phyloP scores from a whole-genome alignment of 2,888 invertebrate genomes.

The Agrochola litura region DNA sequence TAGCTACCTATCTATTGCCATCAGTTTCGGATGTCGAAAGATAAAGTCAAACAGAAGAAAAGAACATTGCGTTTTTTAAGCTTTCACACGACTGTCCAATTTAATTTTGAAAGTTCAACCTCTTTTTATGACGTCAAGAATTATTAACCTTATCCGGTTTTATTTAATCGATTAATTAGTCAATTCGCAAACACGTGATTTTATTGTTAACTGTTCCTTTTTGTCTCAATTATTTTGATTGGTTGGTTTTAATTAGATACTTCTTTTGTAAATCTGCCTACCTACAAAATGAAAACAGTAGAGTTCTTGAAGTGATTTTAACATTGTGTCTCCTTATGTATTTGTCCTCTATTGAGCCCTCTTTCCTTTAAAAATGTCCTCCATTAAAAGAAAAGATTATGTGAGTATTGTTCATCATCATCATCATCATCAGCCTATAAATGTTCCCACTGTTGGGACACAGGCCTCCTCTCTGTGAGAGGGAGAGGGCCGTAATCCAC shows the following conservation, averaged over 20 bases:
- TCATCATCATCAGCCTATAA: too few relatives aligned
- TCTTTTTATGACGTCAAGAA: conserved; percentile 19
- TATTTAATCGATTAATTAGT: conserved; percentile 28
- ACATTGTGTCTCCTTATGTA: too few relatives aligned
- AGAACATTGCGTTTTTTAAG: neutral
- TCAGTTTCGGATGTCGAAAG: neutral
- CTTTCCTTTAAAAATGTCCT: neutral
- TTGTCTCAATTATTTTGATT: conserved; percentile 56
- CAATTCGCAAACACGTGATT: conserved; percentile 3
- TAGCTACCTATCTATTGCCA: neutral
- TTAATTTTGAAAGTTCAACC: neutral
- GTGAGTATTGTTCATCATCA: too few relatives aligned
- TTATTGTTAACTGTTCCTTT: conserved; percentile 16
- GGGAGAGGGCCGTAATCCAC: too few relatives aligned
- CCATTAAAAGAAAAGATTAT: neutral
- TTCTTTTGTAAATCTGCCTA: neutral
- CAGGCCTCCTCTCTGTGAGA: too few relatives aligned
- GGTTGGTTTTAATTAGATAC: conserved; percentile 47
- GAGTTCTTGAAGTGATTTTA: neutral
- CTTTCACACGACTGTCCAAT: neutral
- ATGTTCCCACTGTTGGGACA: too few relatives aligned
- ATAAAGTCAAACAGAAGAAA: neutral
- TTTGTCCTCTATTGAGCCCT: neutral
- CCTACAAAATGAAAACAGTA: neutral
- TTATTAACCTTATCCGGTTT: conserved; percentile 22